These are phyloP conservation scores for Epinephelus coioides DNA, from an alignment of 2,797 vertebrate genomes.

Conservation along the genomic window DNA sequence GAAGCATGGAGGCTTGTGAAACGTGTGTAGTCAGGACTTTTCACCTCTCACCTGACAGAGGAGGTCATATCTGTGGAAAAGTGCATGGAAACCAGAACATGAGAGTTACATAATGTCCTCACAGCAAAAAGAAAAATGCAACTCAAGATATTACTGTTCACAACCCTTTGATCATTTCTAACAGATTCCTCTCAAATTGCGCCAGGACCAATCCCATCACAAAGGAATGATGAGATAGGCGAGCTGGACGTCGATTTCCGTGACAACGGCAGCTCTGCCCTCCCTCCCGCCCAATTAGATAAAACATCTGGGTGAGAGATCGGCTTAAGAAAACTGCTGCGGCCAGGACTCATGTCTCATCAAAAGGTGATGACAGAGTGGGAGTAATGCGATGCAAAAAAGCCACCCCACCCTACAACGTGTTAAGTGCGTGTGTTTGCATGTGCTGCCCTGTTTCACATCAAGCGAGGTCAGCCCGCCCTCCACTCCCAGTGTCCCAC, in stretches of 20 bases:
- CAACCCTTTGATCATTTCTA: conserved; percentile 33
- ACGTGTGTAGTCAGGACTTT: conserved; percentile 1
- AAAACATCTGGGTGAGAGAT: conserved; percentile 73
- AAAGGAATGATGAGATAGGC: conserved; percentile 39
- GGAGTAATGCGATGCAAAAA: conserved; percentile 60
- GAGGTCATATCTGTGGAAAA: conserved; percentile 1
- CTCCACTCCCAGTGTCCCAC: conserved; percentile 57
- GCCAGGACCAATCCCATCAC: conserved; percentile 31
- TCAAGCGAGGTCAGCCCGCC: conserved; percentile 54
- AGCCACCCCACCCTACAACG: conserved; percentile 45
- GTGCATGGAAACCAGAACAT: conserved; percentile 14
- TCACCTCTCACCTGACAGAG: conserved; percentile 2
- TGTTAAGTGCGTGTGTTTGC: conserved; percentile 38
- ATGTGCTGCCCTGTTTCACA: conserved; percentile 50
- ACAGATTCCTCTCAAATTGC: conserved; percentile 32
- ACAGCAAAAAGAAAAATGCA: conserved; percentile 6
- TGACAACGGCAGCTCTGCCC: conserved; percentile 38
- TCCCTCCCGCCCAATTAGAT: conserved; percentile 53
- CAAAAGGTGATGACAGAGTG: conserved; percentile 68
- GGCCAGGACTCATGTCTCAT: conserved; percentile 58
- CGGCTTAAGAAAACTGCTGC: conserved; percentile 57
- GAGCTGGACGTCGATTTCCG: conserved; percentile 6
- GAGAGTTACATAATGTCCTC: conserved; percentile 35
- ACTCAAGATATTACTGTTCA: neutral
- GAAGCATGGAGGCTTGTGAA: conserved; percentile 31